phyloP scores from a whole-genome alignment of 2,888 invertebrate species.

The Furcula furcula region DNA sequence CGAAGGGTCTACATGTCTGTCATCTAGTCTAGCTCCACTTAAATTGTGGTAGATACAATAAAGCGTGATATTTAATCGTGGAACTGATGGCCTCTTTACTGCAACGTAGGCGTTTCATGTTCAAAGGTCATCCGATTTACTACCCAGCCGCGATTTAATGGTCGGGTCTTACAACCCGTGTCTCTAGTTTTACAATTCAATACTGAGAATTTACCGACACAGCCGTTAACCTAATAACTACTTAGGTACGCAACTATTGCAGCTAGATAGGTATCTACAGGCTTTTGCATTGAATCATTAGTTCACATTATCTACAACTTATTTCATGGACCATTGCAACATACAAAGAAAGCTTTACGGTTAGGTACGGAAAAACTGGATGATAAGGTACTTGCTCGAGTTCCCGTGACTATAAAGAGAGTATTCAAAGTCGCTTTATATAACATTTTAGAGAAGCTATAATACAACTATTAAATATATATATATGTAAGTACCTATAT shows the following conservation, averaged over 20 bases:
- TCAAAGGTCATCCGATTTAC: slow-evolving; percentile 11
- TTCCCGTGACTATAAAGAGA: slow-evolving; percentile 21
- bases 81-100: slow-evolving; percentile 13
- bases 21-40: background rate
- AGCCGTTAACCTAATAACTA: slow-evolving; percentile 15
- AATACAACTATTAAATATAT: too few species aligned
- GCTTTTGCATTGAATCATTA: slow-evolving; percentile 26
- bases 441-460: too few species aligned
- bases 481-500: too few species aligned
- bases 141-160: slow-evolving; percentile 6
- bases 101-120: slow-evolving; percentile 7
- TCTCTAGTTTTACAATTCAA: slow-evolving; percentile 3
- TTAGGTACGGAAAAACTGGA: slow-evolving; percentile 33
- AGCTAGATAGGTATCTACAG: slow-evolving; percentile 6
- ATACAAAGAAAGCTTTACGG: slow-evolving; percentile 34
- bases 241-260: slow-evolving; percentile 11
- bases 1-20: background rate
- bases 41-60: slow-evolving; percentile 11
- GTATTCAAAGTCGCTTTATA: too few species aligned
- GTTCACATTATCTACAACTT: slow-evolving; percentile 34
- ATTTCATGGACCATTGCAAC: slow-evolving; percentile 43
- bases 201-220: slow-evolving; percentile 3
- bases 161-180: background rate
- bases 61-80: slow-evolving; percentile 15
- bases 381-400: slow-evolving; percentile 25